Base-by-base conservation (phyloP, 2,888 invertebrate species). In the Ophion ventricosus region DNA sequence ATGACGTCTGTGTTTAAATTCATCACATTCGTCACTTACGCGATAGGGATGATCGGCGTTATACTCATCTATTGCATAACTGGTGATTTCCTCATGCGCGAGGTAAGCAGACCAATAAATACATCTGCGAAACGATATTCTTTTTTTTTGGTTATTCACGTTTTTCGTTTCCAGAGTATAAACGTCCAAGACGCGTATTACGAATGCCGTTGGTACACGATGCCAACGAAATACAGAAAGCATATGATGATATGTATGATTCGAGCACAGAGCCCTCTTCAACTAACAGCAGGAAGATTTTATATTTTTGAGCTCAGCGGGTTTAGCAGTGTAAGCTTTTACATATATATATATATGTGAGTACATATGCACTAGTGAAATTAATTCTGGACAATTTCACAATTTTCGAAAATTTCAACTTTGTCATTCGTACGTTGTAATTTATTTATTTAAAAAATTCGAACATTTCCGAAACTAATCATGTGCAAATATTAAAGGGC, bases 191-290 rank as follows among this genome's bases (percentile, higher is more conserved):
- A 94, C 49, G 94, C 94, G 66, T 89, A 95, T 86, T 95, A 95
- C 87, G 93, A 93, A 73, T 94, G 94, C 85, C 94, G 94, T 1
- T 95, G 95, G 95, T 93, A 94, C 69, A 93, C 94, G 8, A 95
- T 95, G 88, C 91, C 94, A 76, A 87, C 87, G 0, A 89, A 89
- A 80, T 95, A 94, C 88, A 92, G 92, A 23, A 93, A 92, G 11
- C 90, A 91, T 5, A 88, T 95, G 29, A 90, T 94, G 79, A 93
- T 95, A 64, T 94, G 94, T 3, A 93, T 95, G 93, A 93, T 94
- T 86, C 92, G 94, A 0, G 94, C 95, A 2, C 40, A 64, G 23
- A 76, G 14, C 35, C 40, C 79, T 17, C 20, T 79, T 54, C 72
- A 72, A 64, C 40, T 79, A n/a, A 72, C 78, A 2, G 78, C 78